Base-by-base conservation (phyloP, 2,888 invertebrate species). In the Esperia sulphurella region DNA sequence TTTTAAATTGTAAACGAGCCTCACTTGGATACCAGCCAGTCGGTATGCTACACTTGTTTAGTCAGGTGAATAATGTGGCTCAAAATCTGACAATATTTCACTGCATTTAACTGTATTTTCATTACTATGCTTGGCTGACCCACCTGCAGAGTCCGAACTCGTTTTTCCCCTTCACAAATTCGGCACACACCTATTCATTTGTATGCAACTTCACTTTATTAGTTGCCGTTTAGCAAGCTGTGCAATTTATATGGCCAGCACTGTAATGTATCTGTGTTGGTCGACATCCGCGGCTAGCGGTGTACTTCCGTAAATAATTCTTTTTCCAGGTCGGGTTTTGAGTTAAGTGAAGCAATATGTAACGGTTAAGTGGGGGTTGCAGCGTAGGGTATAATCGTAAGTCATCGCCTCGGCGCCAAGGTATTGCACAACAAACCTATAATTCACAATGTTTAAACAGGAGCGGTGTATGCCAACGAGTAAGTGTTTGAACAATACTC, bases 1-100 rank as follows among this genome's bases (percentile, higher is more conserved):
- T 83, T 84, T 85, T 80, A 85, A 84, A 84, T 84, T 84, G 83
- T 83, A 83, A 84, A 83, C 82, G 79, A 78, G 78, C 73, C 69
- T 67, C 58, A 71, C 71, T 77, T 72, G 69, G 70, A 74, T 68
- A 72, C 70, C 72, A 63, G 67, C 64, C 65, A 66, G 71, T 76
- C 67, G 65, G 68, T 65, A 71, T 68, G 67, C 66, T 65, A 64
- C 50, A 48, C 48, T 51, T 48, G 35, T 39, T 46, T n/a, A 35
- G 35, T 35, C 8, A 31, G 8, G 31, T 35, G 35, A 35, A 35
- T 35, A 40, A 40, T 40, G 40, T 10, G 14, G 40, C 14, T 14
- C 8, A 10, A 21, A 40, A 40, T 14, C 40, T 35, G n/a, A 39
- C 8, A 14, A 39, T 14, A 39, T 14, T 14, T 39, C 13, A 14